phyloP scores from a whole-genome alignment of 2,888 invertebrate genomes.

The Entomobrya proxima region DNA sequence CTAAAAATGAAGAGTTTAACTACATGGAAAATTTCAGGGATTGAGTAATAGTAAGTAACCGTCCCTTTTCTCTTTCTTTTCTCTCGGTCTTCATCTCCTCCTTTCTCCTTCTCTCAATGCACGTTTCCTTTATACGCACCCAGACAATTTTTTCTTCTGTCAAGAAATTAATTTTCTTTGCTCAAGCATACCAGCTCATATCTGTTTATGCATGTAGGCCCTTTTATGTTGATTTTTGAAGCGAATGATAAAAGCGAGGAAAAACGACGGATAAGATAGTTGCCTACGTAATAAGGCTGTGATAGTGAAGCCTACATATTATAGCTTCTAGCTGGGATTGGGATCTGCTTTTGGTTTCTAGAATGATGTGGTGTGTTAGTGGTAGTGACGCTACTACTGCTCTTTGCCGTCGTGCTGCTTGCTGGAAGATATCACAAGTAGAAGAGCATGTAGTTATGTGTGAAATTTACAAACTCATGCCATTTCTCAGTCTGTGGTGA shows the following conservation, averaged over 20 bases:
- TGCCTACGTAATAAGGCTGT: not conserved
- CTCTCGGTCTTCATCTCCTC: not conserved
- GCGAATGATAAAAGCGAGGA: not conserved
- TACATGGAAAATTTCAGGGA: conserved; percentile 30
- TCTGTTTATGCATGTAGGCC: not conserved
- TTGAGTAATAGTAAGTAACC: conserved; percentile 22
- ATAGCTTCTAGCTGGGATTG: too few relatives aligned
- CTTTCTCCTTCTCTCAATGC: not conserved
- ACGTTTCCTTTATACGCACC: not conserved
- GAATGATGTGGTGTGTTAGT: too few relatives aligned
- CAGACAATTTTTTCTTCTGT: not conserved
- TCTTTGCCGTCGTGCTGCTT: too few relatives aligned
- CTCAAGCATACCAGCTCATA: conserved; percentile 17
- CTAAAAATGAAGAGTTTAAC: conserved; percentile 44
- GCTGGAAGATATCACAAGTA: too few relatives aligned
- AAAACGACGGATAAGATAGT: not conserved
- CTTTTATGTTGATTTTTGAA: conserved; percentile 30
- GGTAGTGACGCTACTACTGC: too few relatives aligned
- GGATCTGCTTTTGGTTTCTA: too few relatives aligned
- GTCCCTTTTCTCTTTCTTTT: not conserved
- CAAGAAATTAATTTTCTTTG: conserved; percentile 2
- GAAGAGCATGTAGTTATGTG: not conserved
- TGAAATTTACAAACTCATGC: not conserved
- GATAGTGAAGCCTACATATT: too few relatives aligned
- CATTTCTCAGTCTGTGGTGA: not conserved